Evolutionary conservation across 2,797 vertebrate genomes (phyloP).

Genomic region (Takifugu rubripes): DNA sequence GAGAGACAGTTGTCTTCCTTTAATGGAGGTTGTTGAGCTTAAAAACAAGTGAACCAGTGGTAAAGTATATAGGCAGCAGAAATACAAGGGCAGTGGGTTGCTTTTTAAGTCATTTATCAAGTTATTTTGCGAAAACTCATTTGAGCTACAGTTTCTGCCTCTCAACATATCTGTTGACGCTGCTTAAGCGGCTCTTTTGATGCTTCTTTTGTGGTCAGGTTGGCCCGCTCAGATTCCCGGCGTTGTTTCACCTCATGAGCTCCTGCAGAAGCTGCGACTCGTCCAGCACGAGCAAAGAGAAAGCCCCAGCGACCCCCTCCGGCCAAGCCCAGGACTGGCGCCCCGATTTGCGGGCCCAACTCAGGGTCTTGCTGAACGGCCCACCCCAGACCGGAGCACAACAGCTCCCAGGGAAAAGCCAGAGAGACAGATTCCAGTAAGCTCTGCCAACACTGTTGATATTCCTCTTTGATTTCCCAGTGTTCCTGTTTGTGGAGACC

Average conservation of each 20-base stretch:
- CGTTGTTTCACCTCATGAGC: constrained; percentile 84
- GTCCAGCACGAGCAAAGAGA: constrained; percentile 87
- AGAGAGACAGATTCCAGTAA: constrained; percentile 79
- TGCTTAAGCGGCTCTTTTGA: background rate
- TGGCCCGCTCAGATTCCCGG: constrained; percentile 53
- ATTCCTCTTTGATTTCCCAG: background rate
- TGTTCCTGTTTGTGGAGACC: too few species aligned
- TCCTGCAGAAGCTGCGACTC: constrained; percentile 86
- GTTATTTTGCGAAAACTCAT: too few species aligned
- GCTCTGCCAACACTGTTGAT: background rate
- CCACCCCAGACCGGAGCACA: constrained; percentile 55
- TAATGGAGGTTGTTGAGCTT: too few species aligned
- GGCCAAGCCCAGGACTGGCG: constrained; percentile 78
- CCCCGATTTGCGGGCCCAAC: constrained; percentile 83
- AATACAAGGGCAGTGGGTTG: too few species aligned
- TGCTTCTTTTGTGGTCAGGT: constrained; percentile 22
- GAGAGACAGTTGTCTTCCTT: too few species aligned
- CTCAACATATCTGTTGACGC: background rate
- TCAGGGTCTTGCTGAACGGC: constrained; percentile 45
- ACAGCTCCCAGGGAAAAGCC: constrained; percentile 66
- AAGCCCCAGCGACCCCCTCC: constrained; percentile 62
- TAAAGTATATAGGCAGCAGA: too few species aligned
- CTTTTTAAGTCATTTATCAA: too few species aligned
- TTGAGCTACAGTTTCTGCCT: too few species aligned
- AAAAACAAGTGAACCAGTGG: too few species aligned